A percentile compares a stretch with the other conserved stretches of the same genome.
Conservation (phyloP, 2,888 invertebrate species). For the Aporophyla lueneburgensis region DNA sequence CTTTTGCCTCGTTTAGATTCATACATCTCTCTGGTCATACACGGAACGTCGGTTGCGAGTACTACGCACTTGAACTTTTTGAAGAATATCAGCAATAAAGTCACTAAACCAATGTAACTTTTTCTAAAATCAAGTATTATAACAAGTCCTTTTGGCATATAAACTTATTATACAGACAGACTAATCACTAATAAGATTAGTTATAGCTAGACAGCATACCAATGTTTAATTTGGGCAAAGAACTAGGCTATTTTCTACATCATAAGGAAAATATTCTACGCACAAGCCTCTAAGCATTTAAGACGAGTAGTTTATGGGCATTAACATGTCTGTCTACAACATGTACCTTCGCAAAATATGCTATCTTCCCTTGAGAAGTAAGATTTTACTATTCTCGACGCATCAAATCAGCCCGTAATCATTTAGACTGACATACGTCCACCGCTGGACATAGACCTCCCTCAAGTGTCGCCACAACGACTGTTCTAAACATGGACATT, state of each 20-base stretch:
- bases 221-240: background rate
- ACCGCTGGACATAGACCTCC: background rate
- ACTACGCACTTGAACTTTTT: no score
- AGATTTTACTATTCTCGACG: background rate
- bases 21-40: no score
- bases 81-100: no score
- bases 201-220: background rate
- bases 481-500: background rate
- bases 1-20: no score
- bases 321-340: slow-evolving; percentile 17
- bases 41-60: no score
- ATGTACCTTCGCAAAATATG: slow-evolving; percentile 21
- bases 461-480: no score
- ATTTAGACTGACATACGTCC: background rate
- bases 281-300: slow-evolving; percentile 2
- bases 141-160: background rate
- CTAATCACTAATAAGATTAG: background rate
- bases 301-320: slow-evolving; percentile 14
- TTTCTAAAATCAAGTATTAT: background rate
- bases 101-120: background rate
- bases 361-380: background rate
- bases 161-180: background rate
- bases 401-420: no score
- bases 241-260: background rate
- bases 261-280: slow-evolving; percentile 11